A percentile compares a stretch with the other conserved stretches of the same genome.
Conservation (phyloP, 2,797 vertebrate species). For the Sebastes kiyomatsui region DNA sequence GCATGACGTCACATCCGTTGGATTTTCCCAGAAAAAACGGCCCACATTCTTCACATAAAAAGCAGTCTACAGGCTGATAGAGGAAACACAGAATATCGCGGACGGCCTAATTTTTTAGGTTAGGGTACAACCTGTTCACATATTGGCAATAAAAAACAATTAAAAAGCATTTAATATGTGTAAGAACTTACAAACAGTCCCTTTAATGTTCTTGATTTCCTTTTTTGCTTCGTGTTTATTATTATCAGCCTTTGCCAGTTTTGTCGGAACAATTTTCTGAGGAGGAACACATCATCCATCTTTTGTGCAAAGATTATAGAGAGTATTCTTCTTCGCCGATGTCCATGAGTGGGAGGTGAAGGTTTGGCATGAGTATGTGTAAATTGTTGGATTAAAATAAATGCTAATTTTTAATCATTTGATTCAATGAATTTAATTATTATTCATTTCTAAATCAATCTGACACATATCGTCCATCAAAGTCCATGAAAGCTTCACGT, state of each 20-base stretch:
- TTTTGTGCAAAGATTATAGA: not conserved
- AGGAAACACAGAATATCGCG: too few species aligned
- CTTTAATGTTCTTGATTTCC: not conserved
- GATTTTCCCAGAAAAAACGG: too few species aligned
- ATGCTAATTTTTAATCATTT: not conserved
- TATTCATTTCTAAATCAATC: not conserved
- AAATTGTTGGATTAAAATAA: not conserved
- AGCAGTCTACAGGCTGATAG: too few species aligned
- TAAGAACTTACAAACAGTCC: too few species aligned
- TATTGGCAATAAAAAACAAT: too few species aligned
- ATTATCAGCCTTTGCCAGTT: not conserved
- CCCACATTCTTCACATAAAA: too few species aligned
- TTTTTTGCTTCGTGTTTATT: not conserved
- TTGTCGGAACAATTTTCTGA: not conserved
- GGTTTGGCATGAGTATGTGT: not conserved
- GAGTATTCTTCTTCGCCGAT: not conserved
- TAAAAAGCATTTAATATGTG: too few species aligned
- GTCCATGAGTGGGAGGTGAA: conserved; percentile 1
- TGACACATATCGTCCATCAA: not conserved
- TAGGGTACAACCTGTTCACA: too few species aligned
- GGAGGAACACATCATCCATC: not conserved
- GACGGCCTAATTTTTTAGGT: too few species aligned
- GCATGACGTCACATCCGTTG: too few species aligned
- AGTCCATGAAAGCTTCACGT: not conserved
- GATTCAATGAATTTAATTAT: not conserved